Conservation (phyloP, 2,113 vertebrate species). For the Coracopsis vasa region DNA sequence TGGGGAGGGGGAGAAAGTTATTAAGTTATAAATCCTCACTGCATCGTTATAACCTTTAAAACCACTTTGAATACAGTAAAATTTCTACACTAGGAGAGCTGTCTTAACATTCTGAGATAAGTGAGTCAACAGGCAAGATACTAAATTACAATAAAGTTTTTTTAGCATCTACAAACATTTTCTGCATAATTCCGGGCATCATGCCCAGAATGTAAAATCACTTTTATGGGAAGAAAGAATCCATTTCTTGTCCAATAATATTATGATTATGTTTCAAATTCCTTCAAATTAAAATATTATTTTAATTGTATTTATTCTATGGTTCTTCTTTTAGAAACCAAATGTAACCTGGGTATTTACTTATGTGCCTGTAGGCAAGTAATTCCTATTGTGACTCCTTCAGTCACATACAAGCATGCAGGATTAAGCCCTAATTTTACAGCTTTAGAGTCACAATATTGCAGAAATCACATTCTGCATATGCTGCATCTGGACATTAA, state of each 20-base stretch:
- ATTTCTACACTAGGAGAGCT: not conserved
- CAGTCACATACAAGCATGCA: not conserved
- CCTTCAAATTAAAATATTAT: not conserved
- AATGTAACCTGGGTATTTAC: not conserved
- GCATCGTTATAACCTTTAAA: not conserved
- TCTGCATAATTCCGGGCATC: not conserved
- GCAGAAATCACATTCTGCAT: not conserved
- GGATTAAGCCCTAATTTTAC: not conserved
- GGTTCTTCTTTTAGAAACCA: not conserved
- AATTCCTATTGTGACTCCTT: not conserved
- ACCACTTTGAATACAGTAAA: not conserved
- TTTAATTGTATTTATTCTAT: not conserved
- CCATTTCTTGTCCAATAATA: not conserved
- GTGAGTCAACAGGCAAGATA: conserved; percentile 17
- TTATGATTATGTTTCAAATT: conserved; percentile 6
- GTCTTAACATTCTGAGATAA: conserved; percentile 11
- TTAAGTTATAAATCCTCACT: conserved; percentile 6
- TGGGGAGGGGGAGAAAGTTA: conserved; percentile 9
- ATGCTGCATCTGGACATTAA: not conserved
- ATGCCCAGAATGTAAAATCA: conserved; percentile 17
- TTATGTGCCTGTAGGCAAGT: not conserved
- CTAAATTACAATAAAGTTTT: not conserved
- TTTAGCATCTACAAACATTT: not conserved
- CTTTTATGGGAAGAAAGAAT: not conserved
- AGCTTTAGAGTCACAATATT: not conserved